Evolutionary conservation across 2,113 vertebrate species (phyloP).

Genomic region (Tapirus terrestris): DNA sequence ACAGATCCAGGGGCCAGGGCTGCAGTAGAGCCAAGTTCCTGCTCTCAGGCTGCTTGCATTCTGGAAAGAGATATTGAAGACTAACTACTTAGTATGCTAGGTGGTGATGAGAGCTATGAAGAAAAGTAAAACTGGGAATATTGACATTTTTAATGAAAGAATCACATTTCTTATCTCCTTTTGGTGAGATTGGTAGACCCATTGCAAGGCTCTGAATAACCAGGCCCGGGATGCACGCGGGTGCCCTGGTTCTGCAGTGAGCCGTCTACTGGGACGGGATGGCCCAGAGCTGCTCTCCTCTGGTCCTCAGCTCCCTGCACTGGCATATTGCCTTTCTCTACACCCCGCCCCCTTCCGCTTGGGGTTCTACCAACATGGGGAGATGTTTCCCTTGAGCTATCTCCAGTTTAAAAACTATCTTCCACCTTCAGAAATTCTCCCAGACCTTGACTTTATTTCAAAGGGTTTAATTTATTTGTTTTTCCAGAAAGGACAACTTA

Average conservation of each 20-base stretch:
- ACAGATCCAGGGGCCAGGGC: neutral
- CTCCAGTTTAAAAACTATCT: neutral
- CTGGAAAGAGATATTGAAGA: neutral
- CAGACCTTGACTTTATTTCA: neutral
- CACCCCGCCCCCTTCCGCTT: rapidly evolving
- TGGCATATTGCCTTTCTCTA: rapidly evolving
- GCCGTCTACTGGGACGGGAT: no score
- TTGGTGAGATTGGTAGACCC: neutral
- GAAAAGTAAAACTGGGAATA: neutral
- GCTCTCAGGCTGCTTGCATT: neutral
- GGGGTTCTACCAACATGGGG: neutral
- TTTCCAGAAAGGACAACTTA: neutral
- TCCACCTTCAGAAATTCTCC: neutral
- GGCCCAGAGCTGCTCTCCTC: rapidly evolving
- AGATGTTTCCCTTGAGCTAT: neutral
- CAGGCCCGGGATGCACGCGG: neutral
- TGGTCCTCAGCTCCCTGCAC: neutral
- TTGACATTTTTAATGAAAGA: neutral
- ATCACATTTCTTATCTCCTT: neutral
- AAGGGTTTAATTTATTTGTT: neutral
- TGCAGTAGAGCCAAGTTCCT: neutral
- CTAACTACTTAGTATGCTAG: neutral
- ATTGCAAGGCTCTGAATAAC: neutral
- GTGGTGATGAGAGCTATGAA: neutral
- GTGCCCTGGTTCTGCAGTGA: rapidly evolving